phyloP scores from a whole-genome alignment of 1,140 invertebrate genomes.

The Riptortus pedestris region DNA sequence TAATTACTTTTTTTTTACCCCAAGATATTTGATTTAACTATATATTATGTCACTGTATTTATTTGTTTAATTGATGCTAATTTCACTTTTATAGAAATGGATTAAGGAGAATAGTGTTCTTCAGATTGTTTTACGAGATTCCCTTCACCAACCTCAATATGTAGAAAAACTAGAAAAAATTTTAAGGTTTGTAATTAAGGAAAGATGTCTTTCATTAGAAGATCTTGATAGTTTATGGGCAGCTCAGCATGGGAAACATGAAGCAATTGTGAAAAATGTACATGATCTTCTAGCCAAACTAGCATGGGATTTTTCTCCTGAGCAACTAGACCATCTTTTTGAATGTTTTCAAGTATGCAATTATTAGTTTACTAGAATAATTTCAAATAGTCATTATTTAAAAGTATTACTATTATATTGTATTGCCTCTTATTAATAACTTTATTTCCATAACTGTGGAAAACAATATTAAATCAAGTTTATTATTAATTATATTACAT shows the following conservation, averaged over 20 bases:
- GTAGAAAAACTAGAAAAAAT: constrained; percentile 98
- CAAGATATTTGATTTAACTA: too few relatives aligned
- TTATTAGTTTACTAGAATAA: constrained; percentile 13
- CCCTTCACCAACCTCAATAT: constrained; percentile 93
- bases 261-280: constrained; percentile 93
- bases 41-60: too few relatives aligned
- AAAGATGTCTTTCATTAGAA: constrained; percentile 76
- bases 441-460: too few relatives aligned
- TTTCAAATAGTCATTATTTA: background rate
- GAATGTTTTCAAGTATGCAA: constrained; percentile 88
- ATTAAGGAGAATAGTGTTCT: constrained; percentile 92
- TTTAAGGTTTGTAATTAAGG: constrained; percentile 90
- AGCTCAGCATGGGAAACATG: constrained; percentile 88
- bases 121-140: constrained; percentile 89
- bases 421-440: too few relatives aligned
- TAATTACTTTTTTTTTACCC: too few relatives aligned
- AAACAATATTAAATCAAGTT: too few relatives aligned
- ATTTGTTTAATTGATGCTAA: too few relatives aligned
- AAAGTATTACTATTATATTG: too few relatives aligned
- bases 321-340: constrained; percentile 94
- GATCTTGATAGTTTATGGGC: constrained; percentile 94
- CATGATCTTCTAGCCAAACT: constrained; percentile 92
- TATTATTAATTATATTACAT: too few relatives aligned
- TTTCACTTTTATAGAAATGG: constrained; percentile 64
- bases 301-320: constrained; percentile 95